Percentiles rank a stretch among this genome's conserved stretches.
phyloP scores from a whole-genome alignment of 2,113 vertebrate species.

The Chascanopsetta lugubris region DNA sequence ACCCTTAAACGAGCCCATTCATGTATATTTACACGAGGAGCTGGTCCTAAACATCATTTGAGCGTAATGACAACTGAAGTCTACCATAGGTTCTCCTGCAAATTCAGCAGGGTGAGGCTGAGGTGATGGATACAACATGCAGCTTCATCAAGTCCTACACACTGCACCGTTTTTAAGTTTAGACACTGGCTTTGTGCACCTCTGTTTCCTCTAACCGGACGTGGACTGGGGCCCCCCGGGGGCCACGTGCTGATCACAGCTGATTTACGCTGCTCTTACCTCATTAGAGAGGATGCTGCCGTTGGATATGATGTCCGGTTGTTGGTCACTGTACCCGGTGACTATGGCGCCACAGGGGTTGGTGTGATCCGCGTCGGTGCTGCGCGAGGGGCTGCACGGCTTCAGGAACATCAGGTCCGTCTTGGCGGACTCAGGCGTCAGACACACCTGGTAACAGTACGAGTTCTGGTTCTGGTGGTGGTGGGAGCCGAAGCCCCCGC shows the following conservation, averaged over 20 bases:
- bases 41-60: too few relatives aligned
- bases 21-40: too few relatives aligned
- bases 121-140: too few relatives aligned
- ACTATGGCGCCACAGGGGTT: slow-evolving; percentile 95
- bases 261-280: slow-evolving; percentile 81
- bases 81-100: too few relatives aligned
- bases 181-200: slow-evolving; percentile 6
- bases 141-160: too few relatives aligned
- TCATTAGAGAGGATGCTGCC: slow-evolving; percentile 96
- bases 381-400: slow-evolving; percentile 93
- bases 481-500: slow-evolving; percentile 91
- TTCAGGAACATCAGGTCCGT: slow-evolving; percentile 99
- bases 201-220: background rate
- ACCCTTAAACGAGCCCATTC: too few relatives aligned
- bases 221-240: background rate
- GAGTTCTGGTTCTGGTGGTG: slow-evolving; percentile 94
- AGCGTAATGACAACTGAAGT: too few relatives aligned
- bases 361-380: slow-evolving; percentile 89
- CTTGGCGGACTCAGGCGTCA: slow-evolving; percentile 97
- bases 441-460: slow-evolving; percentile 99
- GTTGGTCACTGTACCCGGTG: slow-evolving; percentile 93
- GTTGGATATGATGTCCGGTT: slow-evolving; percentile 98
- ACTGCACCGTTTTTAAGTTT: too few relatives aligned
- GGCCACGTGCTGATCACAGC: background rate
- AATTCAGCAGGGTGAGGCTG: too few relatives aligned